Percentiles rank a stretch among this genome's conserved stretches.
Conservation (phyloP, 1,140 invertebrate species). For the Camponotus pennsylvanicus region DNA sequence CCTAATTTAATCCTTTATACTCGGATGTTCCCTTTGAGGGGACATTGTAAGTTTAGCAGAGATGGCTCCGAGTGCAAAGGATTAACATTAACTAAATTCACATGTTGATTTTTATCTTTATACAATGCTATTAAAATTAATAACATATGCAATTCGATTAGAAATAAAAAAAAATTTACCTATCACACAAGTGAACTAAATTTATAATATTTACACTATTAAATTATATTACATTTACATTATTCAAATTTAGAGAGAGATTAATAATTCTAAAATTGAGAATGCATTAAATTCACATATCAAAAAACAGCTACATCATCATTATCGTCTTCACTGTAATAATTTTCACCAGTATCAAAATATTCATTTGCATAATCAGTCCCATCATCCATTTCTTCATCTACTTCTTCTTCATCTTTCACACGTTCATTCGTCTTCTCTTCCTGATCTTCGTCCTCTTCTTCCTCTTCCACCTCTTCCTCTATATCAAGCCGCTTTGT, state of each 20-base stretch:
- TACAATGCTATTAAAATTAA: not conserved
- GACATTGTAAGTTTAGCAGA: too few species aligned
- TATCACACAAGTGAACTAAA: conserved; percentile 34
- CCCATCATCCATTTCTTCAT: conserved; percentile 91
- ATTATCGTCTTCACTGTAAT: conserved; percentile 95
- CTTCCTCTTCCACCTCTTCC: conserved; percentile 80
- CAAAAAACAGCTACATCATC: conserved; percentile 91
- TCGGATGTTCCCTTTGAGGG: too few species aligned
- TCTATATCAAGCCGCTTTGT: conserved; percentile 83
- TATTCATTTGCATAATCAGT: conserved; percentile 94
- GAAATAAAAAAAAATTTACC: conserved; percentile 19
- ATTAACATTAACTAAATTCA: too few species aligned
- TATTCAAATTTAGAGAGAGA: conserved; percentile 17
- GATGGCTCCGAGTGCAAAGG: too few species aligned
- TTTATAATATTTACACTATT: conserved; percentile 26
- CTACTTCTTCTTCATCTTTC: conserved; percentile 85
- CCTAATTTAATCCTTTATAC: too few species aligned
- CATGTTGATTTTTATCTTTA: too few species aligned
- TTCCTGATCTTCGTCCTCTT: conserved; percentile 87
- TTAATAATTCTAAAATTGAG: not conserved
- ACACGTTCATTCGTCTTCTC: conserved; percentile 89
- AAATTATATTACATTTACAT: not conserved
- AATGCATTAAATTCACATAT: conserved; percentile 79
- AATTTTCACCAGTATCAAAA: conserved; percentile 95
- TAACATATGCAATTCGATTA: not conserved